Percentiles rank a stretch among this genome's conserved stretches.
Conservation (phyloP, 1,140 invertebrate genomes). For the Drosophila nebulosa region DNA sequence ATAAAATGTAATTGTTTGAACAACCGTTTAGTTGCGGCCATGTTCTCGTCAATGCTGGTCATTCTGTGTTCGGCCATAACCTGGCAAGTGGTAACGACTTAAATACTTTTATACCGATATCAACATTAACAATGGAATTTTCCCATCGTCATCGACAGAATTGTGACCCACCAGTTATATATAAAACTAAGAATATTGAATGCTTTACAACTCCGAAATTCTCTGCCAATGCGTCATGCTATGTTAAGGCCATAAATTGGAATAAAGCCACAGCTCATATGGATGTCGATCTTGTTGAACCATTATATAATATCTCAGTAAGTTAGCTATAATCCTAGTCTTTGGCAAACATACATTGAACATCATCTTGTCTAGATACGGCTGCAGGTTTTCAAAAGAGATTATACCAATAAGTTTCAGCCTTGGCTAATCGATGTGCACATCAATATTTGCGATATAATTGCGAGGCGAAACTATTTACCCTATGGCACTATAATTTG, state of each 20-base stretch:
- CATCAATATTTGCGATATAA: conserved; percentile 28
- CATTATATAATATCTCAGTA: conserved; percentile 28
- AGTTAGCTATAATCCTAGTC: not conserved
- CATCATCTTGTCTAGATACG: not conserved
- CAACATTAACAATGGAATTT: not conserved
- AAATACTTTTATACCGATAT: not conserved
- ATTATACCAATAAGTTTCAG: conserved; percentile 30
- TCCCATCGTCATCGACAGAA: not conserved
- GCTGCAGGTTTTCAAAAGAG: conserved; percentile 13
- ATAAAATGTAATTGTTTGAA: not conserved
- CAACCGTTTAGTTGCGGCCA: not conserved
- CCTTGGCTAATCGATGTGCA: conserved; percentile 30
- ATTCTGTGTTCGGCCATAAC: not conserved
- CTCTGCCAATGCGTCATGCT: conserved; percentile 8
- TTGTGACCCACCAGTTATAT: not conserved
- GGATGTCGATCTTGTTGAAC: conserved; percentile 23
- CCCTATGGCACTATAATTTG: conserved; percentile 10
- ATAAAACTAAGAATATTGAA: conserved; percentile 29
- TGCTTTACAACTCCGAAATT: not conserved
- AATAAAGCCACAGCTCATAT: conserved; percentile 17
- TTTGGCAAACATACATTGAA: not conserved
- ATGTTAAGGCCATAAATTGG: conserved; percentile 27
- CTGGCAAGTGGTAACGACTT: not conserved
- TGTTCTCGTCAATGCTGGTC: not conserved
- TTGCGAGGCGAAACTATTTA: conserved; percentile 9